Conservation (phyloP, 2,113 vertebrate species). For the Bettongia penicillata region DNA sequence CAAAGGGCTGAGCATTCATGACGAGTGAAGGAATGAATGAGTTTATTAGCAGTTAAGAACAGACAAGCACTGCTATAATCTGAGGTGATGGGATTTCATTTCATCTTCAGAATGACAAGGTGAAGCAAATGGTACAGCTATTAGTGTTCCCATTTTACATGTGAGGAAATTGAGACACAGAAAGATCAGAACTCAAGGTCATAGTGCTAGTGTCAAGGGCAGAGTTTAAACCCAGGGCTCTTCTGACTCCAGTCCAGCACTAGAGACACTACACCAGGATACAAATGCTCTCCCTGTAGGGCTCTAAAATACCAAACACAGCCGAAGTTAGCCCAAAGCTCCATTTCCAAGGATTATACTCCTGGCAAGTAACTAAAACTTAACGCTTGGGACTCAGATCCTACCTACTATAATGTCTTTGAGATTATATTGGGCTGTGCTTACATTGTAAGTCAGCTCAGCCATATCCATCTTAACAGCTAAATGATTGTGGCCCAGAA, state of each 20-base stretch:
- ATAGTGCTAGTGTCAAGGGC: neutral
- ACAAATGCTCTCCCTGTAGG: neutral
- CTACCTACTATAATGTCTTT: neutral
- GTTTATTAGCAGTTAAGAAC: neutral
- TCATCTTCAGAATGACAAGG: neutral
- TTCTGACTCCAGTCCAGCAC: neutral
- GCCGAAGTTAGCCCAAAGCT: neutral
- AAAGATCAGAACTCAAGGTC: neutral
- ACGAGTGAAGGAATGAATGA: neutral
- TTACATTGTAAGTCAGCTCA: neutral
- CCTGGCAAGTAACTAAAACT: neutral
- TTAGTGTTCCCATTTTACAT: neutral
- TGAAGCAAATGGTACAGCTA: neutral
- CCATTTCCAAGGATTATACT: neutral
- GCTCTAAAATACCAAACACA: neutral
- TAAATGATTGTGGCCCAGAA: neutral
- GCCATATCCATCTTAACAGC: neutral
- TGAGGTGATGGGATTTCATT: neutral
- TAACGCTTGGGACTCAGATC: neutral
- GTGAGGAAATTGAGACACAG: neutral
- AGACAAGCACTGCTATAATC: neutral
- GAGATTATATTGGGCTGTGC: neutral
- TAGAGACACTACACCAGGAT: neutral
- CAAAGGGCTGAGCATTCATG: neutral
- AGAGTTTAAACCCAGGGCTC: neutral